Conservation (phyloP, 92 coral and sea anemone genomes). For the Epizoanthus illoricatus region DNA sequence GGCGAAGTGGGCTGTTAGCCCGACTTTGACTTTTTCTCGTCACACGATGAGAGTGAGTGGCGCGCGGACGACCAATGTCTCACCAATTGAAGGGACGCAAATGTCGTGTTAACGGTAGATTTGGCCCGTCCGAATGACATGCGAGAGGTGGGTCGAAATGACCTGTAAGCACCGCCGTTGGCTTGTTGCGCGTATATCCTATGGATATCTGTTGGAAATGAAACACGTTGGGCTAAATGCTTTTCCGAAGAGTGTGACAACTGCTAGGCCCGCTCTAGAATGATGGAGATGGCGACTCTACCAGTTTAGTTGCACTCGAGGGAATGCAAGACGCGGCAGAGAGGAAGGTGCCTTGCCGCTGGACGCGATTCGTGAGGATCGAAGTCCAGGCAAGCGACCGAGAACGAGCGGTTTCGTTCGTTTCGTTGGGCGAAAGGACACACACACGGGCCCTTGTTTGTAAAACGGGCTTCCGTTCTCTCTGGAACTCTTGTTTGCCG, state of each 20-base stretch:
- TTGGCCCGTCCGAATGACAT: conserved; percentile 22
- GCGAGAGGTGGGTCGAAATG: conserved; percentile 15
- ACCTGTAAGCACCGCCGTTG: conserved; percentile 28
- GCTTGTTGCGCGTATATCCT: conserved; percentile 38
- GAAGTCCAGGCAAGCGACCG: conserved; percentile 25
- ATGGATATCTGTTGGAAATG: conserved; percentile 29
- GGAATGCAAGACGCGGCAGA: conserved; percentile 39
- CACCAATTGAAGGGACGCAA: conserved; percentile 12
- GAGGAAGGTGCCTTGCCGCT: conserved; percentile 43
- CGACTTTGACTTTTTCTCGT: too few relatives aligned
- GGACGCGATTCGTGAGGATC: conserved; percentile 30
- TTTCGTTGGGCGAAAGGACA: conserved; percentile 12
- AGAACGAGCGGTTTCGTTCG: conserved; percentile 23
- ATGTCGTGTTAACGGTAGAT: conserved; percentile 25
- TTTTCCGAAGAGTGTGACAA: conserved; percentile 38
- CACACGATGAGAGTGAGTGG: conserved; percentile 1
- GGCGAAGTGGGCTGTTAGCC: too few relatives aligned
- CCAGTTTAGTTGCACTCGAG: not conserved
- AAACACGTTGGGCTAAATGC: conserved; percentile 34
- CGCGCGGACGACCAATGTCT: conserved; percentile 27
- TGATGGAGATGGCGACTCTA: conserved; percentile 40
- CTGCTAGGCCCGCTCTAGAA: conserved; percentile 48
- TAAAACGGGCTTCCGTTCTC: conserved; percentile 25
- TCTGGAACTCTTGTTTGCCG: conserved; percentile 32
- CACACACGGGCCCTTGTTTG: conserved; percentile 26